Evolutionary conservation across 2,797 vertebrate genomes (phyloP).

Genomic region (Xiphophorus birchmanni): DNA sequence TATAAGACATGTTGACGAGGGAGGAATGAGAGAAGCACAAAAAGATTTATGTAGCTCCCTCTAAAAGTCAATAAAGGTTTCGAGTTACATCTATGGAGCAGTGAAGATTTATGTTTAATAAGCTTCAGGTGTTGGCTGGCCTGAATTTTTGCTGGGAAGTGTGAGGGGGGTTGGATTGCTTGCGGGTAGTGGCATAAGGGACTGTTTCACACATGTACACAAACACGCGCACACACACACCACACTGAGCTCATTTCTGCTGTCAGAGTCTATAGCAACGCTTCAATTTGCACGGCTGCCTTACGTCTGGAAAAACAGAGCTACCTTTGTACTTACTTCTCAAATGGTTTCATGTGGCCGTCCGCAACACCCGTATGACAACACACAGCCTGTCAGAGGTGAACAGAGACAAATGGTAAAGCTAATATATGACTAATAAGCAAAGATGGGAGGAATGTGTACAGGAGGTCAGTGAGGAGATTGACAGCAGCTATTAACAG

Average conservation of each 20-base stretch:
- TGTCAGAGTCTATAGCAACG: conserved; percentile 69
- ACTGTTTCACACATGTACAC: conserved; percentile 38
- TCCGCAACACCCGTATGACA: conserved; percentile 43
- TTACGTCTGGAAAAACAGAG: conserved; percentile 74
- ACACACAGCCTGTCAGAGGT: conserved; percentile 61
- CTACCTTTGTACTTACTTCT: conserved; percentile 75
- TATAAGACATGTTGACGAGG: conserved; percentile 54
- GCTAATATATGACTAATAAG: conserved; percentile 76
- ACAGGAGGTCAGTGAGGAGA: conserved; percentile 59
- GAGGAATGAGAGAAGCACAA: conserved; percentile 54
- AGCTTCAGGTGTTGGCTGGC: conserved; percentile 82
- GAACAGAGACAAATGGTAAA: conserved; percentile 73
- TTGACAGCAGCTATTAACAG: conserved; percentile 70
- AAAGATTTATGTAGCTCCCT: conserved; percentile 80
- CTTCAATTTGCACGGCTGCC: conserved; percentile 69
- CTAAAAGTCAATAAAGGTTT: conserved; percentile 83
- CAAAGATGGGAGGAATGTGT: conserved; percentile 67
- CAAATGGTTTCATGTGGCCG: conserved; percentile 48
- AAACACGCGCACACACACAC: conserved; percentile 8
- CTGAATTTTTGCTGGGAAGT: conserved; percentile 37
- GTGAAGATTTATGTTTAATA: conserved; percentile 85
- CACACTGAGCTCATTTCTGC: conserved; percentile 54
- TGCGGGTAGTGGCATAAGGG: conserved; percentile 27
- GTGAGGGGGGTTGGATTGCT: conserved; percentile 15
- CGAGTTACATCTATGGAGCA: conserved; percentile 74